A percentile compares a stretch with the other conserved stretches of the same genome.
Evolutionary conservation across 1,140 invertebrate species (phyloP).

Genomic region (Tribolium madens): DNA sequence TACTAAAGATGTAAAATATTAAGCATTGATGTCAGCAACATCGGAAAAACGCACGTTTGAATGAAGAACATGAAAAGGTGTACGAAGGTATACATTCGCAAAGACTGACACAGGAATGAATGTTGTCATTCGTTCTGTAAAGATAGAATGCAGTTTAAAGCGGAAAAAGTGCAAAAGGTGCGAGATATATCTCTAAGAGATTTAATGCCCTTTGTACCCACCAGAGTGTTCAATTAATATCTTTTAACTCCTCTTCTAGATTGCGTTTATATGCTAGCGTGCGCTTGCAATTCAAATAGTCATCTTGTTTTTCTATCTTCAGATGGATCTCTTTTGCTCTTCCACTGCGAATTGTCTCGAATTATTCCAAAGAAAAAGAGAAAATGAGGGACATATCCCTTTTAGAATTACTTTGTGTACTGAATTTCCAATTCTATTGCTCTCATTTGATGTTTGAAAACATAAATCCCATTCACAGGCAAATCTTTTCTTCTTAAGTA

Average conservation of each 20-base stretch:
- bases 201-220: slow-evolving; percentile 7
- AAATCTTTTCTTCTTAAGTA: slow-evolving; percentile 36
- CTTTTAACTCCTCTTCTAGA: slow-evolving; percentile 17
- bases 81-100: slow-evolving; percentile 33
- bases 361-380: slow-evolving; percentile 40
- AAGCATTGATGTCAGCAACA: slow-evolving; percentile 26
- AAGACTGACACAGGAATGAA: slow-evolving; percentile 1
- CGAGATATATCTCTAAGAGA: slow-evolving; percentile 27
- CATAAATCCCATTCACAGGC: slow-evolving; percentile 29
- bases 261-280: slow-evolving; percentile 1
- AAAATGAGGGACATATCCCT: slow-evolving; percentile 42
- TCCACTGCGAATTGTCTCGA: slow-evolving; percentile 40
- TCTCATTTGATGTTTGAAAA: slow-evolving; percentile 42
- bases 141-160: slow-evolving; percentile 35
- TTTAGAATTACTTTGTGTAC: slow-evolving; percentile 45
- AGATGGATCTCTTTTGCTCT: slow-evolving; percentile 37
- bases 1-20: no score
- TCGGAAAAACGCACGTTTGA: slow-evolving; percentile 22
- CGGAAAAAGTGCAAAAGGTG: slow-evolving; percentile 32
- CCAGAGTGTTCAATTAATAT: slow-evolving; percentile 43
- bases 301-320: slow-evolving; percentile 42
- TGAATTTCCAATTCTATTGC: slow-evolving; percentile 41
- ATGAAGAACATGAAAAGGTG: slow-evolving; percentile 33
- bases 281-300: slow-evolving; percentile 15
- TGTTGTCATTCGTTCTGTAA: slow-evolving; percentile 25